Percentiles rank a stretch among this genome's conserved stretches.
Evolutionary conservation across 2,888 invertebrate species (phyloP).

Genomic region (Hymenopus coronatus): DNA sequence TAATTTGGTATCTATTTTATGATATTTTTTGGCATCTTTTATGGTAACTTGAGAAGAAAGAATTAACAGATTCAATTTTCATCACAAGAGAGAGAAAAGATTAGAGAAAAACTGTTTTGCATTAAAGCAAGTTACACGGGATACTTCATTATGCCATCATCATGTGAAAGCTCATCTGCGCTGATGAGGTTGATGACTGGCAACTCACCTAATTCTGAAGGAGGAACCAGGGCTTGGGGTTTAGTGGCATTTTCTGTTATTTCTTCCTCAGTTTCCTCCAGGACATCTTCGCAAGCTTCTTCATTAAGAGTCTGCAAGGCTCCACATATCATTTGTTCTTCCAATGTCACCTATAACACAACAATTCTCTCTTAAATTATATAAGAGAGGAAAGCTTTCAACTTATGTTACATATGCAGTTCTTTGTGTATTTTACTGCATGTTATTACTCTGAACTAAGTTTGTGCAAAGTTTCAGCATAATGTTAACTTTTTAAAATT

Average conservation of each 20-base stretch:
- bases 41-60: background rate
- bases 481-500: no score
- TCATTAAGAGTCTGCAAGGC: conserved; percentile 89
- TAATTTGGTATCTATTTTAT: background rate
- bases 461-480: no score
- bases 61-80: background rate
- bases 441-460: no score
- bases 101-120: background rate
- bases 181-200: conserved; percentile 14
- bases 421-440: background rate
- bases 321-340: conserved; percentile 94
- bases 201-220: conserved; percentile 32
- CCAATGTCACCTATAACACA: conserved; percentile 75
- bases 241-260: conserved; percentile 28
- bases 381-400: background rate
- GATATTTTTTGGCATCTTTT: background rate
- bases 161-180: background rate
- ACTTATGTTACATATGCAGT: background rate
- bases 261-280: conserved; percentile 59
- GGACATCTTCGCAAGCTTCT: conserved; percentile 88
- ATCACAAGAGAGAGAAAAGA: background rate
- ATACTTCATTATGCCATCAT: background rate
- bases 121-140: background rate
- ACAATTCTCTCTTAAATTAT: background rate
- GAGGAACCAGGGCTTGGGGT: background rate